Evolutionary conservation across 35 echinoderm and acorn worm species (phyloP).

Genomic region (Ophioderma brevispina): DNA sequence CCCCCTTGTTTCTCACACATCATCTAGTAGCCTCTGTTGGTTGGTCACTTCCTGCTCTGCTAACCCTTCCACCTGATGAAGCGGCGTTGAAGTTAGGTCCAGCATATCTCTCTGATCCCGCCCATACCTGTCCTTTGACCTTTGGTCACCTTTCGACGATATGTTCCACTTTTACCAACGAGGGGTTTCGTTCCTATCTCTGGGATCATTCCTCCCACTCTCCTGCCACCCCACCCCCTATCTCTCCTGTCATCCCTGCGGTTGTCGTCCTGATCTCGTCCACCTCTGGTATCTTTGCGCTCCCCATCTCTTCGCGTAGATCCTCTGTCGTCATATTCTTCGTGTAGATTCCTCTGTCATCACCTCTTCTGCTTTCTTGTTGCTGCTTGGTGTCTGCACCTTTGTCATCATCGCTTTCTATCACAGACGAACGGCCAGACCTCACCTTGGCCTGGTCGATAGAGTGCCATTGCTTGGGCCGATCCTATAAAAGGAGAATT

Average conservation of each 20-base stretch:
- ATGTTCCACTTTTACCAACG: background rate
- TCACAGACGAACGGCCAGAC: background rate
- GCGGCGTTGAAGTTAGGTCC: background rate
- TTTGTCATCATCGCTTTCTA: background rate
- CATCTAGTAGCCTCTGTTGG: background rate
- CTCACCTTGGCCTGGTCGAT: constrained; percentile 6
- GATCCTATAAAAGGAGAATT: too few relatives aligned
- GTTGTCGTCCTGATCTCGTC: background rate
- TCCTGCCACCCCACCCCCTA: background rate
- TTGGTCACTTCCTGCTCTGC: background rate
- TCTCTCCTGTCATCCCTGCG: background rate
- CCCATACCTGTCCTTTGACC: background rate
- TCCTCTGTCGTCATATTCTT: background rate
- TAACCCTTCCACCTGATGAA: background rate
- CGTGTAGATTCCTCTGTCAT: background rate
- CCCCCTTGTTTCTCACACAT: background rate
- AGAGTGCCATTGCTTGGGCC: constrained; percentile 21
- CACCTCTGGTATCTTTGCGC: background rate
- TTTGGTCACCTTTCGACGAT: background rate
- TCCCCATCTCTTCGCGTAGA: background rate
- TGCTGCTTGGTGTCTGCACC: background rate
- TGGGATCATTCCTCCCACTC: background rate
- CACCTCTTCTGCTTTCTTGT: background rate
- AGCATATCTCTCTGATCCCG: background rate
- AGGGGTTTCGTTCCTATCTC: background rate